Evolutionary conservation across 2,113 vertebrate genomes (phyloP).

Genomic region (Corythornis cristatus): DNA sequence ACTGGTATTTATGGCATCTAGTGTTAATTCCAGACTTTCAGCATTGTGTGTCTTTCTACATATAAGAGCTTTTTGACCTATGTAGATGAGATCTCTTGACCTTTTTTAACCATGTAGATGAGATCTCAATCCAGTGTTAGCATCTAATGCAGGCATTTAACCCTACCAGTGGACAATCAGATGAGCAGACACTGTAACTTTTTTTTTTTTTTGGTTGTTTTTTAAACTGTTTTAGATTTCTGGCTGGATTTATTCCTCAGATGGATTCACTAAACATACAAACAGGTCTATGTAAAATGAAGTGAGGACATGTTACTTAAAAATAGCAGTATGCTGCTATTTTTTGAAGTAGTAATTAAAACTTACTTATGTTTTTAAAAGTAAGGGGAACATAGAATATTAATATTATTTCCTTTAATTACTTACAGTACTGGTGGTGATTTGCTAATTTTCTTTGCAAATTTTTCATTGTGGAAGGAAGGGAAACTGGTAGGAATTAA

Average conservation of each 20-base stretch:
- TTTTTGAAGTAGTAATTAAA: not conserved
- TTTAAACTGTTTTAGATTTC: not conserved
- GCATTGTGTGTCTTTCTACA: not conserved
- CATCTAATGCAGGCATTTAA: not conserved
- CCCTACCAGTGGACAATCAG: not conserved
- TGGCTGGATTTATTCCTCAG: not conserved
- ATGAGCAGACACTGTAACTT: not conserved
- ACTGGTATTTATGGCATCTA: not conserved
- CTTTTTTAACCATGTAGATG: not conserved
- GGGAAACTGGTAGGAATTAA: not conserved
- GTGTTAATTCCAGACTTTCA: not conserved
- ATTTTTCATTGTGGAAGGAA: not conserved
- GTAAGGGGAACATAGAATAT: not conserved
- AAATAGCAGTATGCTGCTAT: rapidly evolving
- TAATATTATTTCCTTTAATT: not conserved
- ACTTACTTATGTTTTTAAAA: not conserved
- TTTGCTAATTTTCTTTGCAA: not conserved
- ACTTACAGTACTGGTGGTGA: not conserved
- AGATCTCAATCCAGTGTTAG: not conserved
- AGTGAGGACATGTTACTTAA: not conserved
- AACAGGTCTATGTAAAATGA: not conserved
- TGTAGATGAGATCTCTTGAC: not conserved
- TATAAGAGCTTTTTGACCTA: not conserved
- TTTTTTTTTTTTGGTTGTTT: not conserved
- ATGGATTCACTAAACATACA: not conserved